Evolutionary conservation across 2,113 vertebrate genomes (phyloP), one percentile per base, ranked within the genome.

Genomic region (Larimichthys crocea): DNA sequence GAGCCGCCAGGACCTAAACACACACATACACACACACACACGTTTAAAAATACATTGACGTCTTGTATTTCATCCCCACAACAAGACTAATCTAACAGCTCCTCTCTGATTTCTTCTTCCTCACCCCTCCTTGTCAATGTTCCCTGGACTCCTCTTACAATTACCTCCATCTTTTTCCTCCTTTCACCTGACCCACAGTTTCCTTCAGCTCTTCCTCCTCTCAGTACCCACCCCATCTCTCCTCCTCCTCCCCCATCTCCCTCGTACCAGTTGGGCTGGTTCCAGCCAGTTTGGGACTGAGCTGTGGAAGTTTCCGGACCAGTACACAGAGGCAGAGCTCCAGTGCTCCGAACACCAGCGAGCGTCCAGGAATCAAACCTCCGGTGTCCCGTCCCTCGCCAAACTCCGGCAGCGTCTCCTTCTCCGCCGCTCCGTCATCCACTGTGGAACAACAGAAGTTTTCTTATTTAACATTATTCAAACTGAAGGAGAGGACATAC

Each of bases 341-440:
- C 82, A 99, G 90, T 0, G 97, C 95, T 74, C 96, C 97, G 0
- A 99, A 97, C 66, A 99, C 97, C 88, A 99, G 93, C 22, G 98
- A 99, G 72, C 94, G 96, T 4, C 98, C 98, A 29, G 97, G 97
- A 60, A 98, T 92, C 87, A 99, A 91, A 53, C 97, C 97, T 26
- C 98, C 98, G 0, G 98, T 99, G 82, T 99, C 97, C 81, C 96
- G 95, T 11, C 98, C 98, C 89, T 99, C 98, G 10, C 98, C 98
- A 80, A 97, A 98, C 88, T 98, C 98, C 3, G 98, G 98, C 46
- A 97, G 82, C 0, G 96, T 99, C 94, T 99, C 98, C 92, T 99
- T 99, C 94, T 99, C 98, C n/a, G 97, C 95, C 29, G 98, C 98
- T 0, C 98, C 98, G 84, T 99, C 98, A 76, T 99, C 98, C 89